Conservation (phyloP, 2,888 invertebrate genomes). For the Automeris io region DNA sequence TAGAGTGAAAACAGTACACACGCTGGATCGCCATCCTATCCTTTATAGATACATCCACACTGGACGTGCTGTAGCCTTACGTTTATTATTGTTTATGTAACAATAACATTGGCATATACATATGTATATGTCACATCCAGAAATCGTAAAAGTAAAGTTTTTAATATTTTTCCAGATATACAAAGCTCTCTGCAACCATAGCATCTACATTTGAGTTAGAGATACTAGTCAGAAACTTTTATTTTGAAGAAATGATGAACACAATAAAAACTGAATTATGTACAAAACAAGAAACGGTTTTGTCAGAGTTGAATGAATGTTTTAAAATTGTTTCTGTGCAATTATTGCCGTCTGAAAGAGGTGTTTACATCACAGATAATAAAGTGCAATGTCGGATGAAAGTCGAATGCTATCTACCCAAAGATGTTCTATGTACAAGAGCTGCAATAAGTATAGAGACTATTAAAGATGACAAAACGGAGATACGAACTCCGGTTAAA, state of each 20-base stretch:
- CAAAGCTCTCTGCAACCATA: slow-evolving; percentile 87
- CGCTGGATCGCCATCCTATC: too few species aligned
- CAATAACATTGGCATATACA: too few species aligned
- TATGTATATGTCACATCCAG: too few species aligned
- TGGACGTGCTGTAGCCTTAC: too few species aligned
- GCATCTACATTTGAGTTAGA: slow-evolving; percentile 86
- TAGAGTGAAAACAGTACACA: too few species aligned
- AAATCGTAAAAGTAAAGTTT: too few species aligned
- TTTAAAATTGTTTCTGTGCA: slow-evolving; percentile 74
- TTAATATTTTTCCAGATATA: slow-evolving; percentile 71
- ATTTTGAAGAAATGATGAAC: slow-evolving; percentile 90
- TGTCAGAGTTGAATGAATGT: slow-evolving; percentile 74
- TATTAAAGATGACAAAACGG: slow-evolving; percentile 55
- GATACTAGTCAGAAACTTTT: slow-evolving; percentile 83
- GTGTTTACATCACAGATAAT: slow-evolving; percentile 63
- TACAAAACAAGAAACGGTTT: slow-evolving; percentile 58
- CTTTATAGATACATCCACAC: too few species aligned
- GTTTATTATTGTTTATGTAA: too few species aligned
- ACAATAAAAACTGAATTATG: slow-evolving; percentile 73
- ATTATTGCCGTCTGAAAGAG: slow-evolving; percentile 74
- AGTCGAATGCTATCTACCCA: slow-evolving; percentile 72
- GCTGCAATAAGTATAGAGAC: slow-evolving; percentile 80
- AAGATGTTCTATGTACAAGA: slow-evolving; percentile 79
- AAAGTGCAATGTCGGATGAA: slow-evolving; percentile 56
- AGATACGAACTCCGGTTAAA: slow-evolving; percentile 51